phyloP scores from a whole-genome alignment of 2,113 vertebrate genomes.

The Gulo gulo region DNA sequence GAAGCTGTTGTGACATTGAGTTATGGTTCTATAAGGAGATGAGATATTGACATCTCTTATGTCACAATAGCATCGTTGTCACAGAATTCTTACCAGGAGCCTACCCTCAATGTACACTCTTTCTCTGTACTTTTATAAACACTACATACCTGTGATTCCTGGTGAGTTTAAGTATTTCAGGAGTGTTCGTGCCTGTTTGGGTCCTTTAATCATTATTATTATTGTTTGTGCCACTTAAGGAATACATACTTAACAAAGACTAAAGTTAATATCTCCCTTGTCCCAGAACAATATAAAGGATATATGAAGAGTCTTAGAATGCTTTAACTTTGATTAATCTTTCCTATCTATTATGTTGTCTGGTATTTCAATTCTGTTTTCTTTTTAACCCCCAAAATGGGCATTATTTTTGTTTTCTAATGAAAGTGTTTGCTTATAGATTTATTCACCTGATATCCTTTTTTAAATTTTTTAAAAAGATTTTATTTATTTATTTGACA shows the following conservation, averaged over 20 bases:
- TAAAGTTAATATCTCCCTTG: not conserved
- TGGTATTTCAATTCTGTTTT: not conserved
- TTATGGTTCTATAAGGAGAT: not conserved
- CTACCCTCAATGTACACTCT: not conserved
- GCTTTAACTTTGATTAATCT: not conserved
- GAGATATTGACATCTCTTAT: not conserved
- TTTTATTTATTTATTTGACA: too few species aligned
- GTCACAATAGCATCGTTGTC: not conserved
- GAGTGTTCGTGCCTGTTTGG: not conserved
- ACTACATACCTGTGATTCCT: not conserved
- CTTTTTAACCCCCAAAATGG: slow-evolving; percentile 1
- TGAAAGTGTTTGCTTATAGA: not conserved
- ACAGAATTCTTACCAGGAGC: not conserved
- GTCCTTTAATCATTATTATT: not conserved
- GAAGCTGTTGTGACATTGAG: not conserved
- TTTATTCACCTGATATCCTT: not conserved
- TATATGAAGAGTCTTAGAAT: not conserved
- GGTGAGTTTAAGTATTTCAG: slow-evolving; percentile 31
- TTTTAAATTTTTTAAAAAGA: not conserved
- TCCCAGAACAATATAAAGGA: not conserved
- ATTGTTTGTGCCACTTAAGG: not conserved
- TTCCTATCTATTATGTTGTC: not conserved
- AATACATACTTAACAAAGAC: not conserved
- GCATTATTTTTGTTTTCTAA: not conserved
- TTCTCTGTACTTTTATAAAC: not conserved